Percentiles rank a stretch among this genome's conserved stretches.
Evolutionary conservation across 2,113 vertebrate species (phyloP).

Genomic region (Craseonycteris thonglongyai): DNA sequence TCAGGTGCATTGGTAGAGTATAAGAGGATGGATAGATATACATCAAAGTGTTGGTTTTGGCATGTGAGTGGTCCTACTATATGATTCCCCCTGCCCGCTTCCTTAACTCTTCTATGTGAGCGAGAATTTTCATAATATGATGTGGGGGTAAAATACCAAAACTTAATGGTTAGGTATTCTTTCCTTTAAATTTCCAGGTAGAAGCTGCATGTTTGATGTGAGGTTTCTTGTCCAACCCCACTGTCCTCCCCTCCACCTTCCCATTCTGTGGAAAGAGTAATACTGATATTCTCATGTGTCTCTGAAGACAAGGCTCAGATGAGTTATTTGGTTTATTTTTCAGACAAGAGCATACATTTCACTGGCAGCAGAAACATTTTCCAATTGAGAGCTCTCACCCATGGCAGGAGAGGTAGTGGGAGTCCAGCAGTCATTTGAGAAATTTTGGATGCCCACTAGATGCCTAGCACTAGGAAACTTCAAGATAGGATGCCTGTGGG

Average conservation of each 20-base stretch:
- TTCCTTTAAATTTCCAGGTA: accelerated
- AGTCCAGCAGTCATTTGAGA: neutral
- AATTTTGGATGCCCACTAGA: neutral
- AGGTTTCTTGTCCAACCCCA: neutral
- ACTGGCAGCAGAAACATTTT: neutral
- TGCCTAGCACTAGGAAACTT: neutral
- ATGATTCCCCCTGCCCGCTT: neutral
- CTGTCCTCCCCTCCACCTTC: neutral
- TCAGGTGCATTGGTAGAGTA: neutral
- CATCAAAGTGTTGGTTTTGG: neutral
- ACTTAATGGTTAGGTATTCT: neutral
- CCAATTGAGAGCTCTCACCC: neutral
- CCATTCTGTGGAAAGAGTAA: neutral
- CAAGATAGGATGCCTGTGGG: no score
- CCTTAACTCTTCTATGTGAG: neutral
- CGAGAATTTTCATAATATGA: neutral
- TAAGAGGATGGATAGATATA: no score
- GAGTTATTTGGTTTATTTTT: neutral
- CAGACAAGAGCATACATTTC: neutral
- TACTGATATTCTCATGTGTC: neutral
- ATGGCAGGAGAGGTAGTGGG: accelerated
- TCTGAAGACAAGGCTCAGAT: neutral
- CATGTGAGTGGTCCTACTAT: neutral
- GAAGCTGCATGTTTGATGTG: neutral
- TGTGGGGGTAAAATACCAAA: neutral